A percentile compares a stretch with the other conserved stretches of the same genome.
Evolutionary conservation across 2,888 invertebrate species (phyloP).

Genomic region (Troilus luridus): DNA sequence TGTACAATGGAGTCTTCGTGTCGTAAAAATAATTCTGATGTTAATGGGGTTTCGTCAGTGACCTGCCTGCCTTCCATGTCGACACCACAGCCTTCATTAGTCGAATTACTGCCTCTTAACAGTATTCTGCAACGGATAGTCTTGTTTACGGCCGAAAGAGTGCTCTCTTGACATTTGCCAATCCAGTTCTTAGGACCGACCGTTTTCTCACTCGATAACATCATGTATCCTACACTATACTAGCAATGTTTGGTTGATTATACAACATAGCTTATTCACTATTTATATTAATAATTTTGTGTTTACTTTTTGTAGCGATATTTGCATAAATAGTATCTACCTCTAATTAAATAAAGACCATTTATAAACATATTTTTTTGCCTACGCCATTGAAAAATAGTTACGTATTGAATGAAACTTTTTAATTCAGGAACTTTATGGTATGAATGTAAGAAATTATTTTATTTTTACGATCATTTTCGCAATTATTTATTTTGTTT

Average conservation of each 20-base stretch:
- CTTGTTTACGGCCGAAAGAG: slow-evolving; percentile 15
- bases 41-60: slow-evolving; percentile 23
- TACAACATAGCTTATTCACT: background rate
- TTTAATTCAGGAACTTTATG: too few species aligned
- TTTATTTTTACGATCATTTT: too few species aligned
- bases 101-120: slow-evolving; percentile 7
- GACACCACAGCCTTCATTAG: background rate
- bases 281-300: background rate
- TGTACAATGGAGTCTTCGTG: background rate
- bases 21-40: slow-evolving; percentile 34
- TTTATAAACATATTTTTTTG: too few species aligned
- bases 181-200: slow-evolving; percentile 13
- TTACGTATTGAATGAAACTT: too few species aligned
- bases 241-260: background rate
- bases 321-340: too few species aligned
- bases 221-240: background rate
- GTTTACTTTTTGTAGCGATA: too few species aligned
- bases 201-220: background rate
- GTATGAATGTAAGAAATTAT: too few species aligned
- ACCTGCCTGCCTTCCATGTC: background rate
- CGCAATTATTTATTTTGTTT: too few species aligned
- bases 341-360: too few species aligned
- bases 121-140: slow-evolving; percentile 10
- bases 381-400: too few species aligned
- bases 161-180: slow-evolving; percentile 26